Evolutionary conservation across 2,113 vertebrate genomes (phyloP).

Genomic region (Cephalophus harveyi): DNA sequence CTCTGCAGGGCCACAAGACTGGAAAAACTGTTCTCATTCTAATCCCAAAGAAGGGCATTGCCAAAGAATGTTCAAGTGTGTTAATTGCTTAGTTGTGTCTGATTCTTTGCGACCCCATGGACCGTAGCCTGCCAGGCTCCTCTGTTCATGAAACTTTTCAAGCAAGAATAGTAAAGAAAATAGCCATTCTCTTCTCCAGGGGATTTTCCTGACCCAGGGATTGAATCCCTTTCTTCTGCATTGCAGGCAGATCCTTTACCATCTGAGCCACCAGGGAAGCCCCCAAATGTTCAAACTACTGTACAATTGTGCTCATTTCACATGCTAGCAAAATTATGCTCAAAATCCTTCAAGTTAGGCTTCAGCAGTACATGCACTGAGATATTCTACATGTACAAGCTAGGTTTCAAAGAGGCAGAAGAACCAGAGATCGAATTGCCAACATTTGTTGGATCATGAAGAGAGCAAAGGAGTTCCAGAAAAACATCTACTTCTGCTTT

Average conservation of each 20-base stretch:
- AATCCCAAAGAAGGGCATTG: background rate
- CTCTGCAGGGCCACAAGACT: background rate
- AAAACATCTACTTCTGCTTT: background rate
- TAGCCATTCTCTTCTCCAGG: background rate
- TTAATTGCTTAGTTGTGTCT: background rate
- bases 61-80: background rate
- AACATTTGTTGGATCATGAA: background rate
- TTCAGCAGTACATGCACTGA: background rate
- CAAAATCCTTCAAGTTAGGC: background rate
- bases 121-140: background rate
- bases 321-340: background rate
- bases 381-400: background rate
- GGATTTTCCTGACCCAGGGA: background rate
- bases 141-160: background rate
- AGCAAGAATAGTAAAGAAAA: background rate
- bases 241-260: background rate
- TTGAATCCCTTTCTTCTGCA: accelerated
- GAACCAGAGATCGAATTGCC: background rate
- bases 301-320: background rate
- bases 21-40: background rate
- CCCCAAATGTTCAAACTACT: background rate
- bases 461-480: background rate
- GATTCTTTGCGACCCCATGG: background rate
- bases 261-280: background rate
- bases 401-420: background rate